These are phyloP conservation scores for Conus canariensis DNA, from an alignment of 2,888 invertebrate species.

Conservation along the genomic window DNA sequence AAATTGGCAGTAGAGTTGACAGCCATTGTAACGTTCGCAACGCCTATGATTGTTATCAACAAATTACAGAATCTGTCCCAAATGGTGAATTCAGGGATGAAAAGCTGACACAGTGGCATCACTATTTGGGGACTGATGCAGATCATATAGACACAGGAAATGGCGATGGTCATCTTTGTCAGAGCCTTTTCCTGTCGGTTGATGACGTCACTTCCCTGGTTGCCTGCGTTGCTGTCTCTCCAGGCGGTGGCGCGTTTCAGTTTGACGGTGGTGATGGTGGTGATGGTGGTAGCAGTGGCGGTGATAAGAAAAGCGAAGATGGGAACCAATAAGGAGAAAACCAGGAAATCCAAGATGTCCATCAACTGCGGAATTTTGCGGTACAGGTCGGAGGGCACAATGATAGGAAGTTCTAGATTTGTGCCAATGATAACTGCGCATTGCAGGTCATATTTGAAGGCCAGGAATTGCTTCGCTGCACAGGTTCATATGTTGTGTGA, in stretches of 20 bases:
- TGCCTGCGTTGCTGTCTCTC: background rate
- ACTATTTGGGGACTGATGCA: too few species aligned
- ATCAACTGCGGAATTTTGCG: background rate
- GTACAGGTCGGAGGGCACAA: slow-evolving; percentile 24
- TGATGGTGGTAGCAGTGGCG: slow-evolving; percentile 11
- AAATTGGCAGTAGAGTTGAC: too few species aligned
- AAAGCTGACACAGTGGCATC: too few species aligned
- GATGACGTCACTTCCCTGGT: background rate
- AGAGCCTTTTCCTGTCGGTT: too few species aligned
- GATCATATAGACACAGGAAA: too few species aligned
- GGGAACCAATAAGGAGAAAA: slow-evolving; percentile 2
- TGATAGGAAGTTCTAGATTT: background rate
- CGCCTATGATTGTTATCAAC: too few species aligned
- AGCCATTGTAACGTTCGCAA: too few species aligned
- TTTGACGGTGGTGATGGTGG: slow-evolving; percentile 24
- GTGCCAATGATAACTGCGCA: background rate
- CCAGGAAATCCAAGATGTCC: background rate
- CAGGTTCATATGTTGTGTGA: background rate
- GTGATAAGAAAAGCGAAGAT: slow-evolving; percentile 1
- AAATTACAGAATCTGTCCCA: too few species aligned
- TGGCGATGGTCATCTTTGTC: too few species aligned
- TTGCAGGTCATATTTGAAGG: slow-evolving; percentile 11
- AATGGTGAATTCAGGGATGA: too few species aligned
- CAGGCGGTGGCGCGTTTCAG: background rate
- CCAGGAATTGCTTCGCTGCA: slow-evolving; percentile 4